phyloP scores from a whole-genome alignment of 2,113 vertebrate species.

The Pithys albifrons region DNA sequence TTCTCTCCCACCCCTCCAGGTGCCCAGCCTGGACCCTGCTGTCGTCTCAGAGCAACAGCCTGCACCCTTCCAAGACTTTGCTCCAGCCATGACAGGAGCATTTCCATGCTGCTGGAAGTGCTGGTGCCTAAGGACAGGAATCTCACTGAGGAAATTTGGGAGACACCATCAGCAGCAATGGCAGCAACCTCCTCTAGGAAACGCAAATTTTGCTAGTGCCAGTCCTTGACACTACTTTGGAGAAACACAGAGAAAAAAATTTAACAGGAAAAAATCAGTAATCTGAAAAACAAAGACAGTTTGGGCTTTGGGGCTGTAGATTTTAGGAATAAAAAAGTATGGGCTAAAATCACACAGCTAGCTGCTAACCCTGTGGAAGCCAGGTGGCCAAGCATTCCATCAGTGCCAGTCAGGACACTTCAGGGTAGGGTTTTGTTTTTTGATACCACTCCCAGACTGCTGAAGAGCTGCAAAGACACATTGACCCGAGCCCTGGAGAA shows the following conservation, averaged over 20 bases:
- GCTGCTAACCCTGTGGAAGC: background rate
- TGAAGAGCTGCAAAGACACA: background rate
- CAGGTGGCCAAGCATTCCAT: background rate
- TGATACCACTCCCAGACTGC: background rate
- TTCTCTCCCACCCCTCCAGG: background rate
- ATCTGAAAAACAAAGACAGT: background rate
- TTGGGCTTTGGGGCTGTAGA: background rate
- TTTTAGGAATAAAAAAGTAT: background rate
- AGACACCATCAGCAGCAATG: background rate
- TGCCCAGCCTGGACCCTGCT: background rate
- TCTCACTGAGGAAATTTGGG: background rate
- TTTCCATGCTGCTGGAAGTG: background rate
- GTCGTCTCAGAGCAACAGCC: background rate
- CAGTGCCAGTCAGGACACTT: background rate
- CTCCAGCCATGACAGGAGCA: background rate
- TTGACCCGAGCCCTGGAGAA: background rate
- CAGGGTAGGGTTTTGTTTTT: background rate
- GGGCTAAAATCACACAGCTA: background rate
- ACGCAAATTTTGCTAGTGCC: background rate
- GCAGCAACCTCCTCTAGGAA: background rate
- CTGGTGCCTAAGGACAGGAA: background rate
- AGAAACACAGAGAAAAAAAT: background rate
- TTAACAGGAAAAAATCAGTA: background rate
- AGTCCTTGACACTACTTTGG: background rate
- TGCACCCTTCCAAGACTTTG: background rate